Conservation (phyloP, 2,113 vertebrate species). For the Anoura caudifer region DNA sequence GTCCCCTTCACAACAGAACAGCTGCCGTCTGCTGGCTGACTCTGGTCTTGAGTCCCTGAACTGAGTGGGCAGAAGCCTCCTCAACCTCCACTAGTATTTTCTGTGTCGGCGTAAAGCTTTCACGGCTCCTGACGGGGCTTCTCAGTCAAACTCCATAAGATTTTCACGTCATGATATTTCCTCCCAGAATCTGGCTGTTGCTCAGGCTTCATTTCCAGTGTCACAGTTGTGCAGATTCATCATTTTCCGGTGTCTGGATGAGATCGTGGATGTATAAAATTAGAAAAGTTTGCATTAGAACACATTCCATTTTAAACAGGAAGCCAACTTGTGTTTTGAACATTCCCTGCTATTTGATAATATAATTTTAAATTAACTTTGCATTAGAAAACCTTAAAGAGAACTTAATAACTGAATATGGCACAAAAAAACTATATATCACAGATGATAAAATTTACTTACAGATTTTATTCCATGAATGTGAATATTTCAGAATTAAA, state of each 20-base stretch:
- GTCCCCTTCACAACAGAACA: neutral
- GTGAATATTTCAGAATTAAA: neutral
- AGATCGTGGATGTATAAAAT: neutral
- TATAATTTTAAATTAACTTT: conserved; percentile 1
- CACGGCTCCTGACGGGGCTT: neutral
- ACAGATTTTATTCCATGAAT: neutral
- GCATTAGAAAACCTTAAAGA: neutral
- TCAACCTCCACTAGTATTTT: neutral
- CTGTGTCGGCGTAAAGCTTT: neutral
- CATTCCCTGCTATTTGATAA: neutral
- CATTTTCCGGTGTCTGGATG: neutral
- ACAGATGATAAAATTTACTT: neutral
- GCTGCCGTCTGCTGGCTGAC: neutral
- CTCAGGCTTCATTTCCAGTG: neutral
- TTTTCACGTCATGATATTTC: neutral
- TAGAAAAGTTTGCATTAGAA: neutral
- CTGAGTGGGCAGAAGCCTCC: neutral
- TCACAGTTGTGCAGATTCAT: neutral
- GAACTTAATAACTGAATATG: neutral
- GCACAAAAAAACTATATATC: neutral
- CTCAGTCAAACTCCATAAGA: neutral
- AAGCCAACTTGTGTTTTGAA: neutral
- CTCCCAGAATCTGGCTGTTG: neutral
- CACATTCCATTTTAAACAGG: neutral
- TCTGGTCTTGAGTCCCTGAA: neutral